A percentile compares a stretch with the other conserved stretches of the same genome.
phyloP scores from a whole-genome alignment of 2,113 vertebrate genomes.

The Nicator chloris region DNA sequence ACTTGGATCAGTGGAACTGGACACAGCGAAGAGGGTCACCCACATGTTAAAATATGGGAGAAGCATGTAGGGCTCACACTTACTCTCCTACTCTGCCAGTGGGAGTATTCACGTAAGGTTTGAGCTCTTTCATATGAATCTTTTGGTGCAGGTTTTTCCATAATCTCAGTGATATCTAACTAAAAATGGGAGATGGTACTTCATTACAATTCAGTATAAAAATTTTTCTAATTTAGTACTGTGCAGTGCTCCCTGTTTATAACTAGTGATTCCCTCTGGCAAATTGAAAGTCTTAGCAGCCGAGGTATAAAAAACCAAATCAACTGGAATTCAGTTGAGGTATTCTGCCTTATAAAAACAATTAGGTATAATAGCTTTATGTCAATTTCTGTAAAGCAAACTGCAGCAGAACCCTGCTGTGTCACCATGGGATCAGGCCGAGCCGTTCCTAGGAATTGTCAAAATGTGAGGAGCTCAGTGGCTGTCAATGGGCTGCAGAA shows the following conservation, averaged over 20 bases:
- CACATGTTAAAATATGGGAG: not conserved
- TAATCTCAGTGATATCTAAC: not conserved
- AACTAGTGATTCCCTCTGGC: not conserved
- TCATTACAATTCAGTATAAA: not conserved
- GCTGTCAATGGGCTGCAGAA: not conserved
- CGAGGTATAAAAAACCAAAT: not conserved
- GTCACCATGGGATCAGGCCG: not conserved
- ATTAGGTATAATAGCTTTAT: not conserved
- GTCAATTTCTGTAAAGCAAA: not conserved
- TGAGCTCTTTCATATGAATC: not conserved
- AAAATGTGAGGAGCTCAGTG: not conserved
- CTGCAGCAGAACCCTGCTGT: not conserved
- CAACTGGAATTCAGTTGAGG: not conserved
- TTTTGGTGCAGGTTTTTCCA: not conserved
- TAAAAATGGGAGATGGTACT: not conserved
- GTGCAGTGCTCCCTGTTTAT: not conserved
- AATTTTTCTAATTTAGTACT: not conserved
- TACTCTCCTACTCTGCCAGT: not conserved
- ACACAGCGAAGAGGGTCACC: not conserved
- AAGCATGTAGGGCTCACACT: not conserved
- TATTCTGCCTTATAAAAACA: slow-evolving; percentile 27
- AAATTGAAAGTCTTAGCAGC: not conserved
- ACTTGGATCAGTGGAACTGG: not conserved
- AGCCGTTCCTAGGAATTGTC: not conserved
- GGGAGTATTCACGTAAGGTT: not conserved